Evolutionary conservation across 2,113 vertebrate genomes (phyloP).

Genomic region (Passer montanus): DNA sequence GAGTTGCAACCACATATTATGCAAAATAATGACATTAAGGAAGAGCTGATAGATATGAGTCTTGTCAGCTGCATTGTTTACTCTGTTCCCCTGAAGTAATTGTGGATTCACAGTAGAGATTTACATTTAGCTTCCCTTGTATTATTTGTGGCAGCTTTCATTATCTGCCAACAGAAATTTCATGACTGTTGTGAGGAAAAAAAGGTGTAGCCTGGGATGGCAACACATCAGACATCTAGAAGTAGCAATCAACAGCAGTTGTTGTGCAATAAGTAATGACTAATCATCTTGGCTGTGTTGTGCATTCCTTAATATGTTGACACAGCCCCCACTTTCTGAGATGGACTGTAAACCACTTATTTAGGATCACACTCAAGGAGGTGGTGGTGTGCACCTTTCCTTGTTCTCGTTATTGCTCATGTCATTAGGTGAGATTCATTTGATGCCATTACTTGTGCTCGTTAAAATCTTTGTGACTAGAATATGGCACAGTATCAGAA

Average conservation of each 20-base stretch:
- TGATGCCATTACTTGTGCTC: conserved; percentile 27
- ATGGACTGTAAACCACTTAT: not conserved
- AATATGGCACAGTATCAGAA: conserved; percentile 53
- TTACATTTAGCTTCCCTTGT: not conserved
- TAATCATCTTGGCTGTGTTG: not conserved
- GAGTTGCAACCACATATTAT: not conserved
- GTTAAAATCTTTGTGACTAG: conserved; percentile 67
- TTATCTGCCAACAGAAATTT: not conserved
- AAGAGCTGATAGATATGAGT: not conserved
- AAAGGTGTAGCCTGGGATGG: not conserved
- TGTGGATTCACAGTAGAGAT: not conserved
- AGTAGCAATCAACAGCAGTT: not conserved
- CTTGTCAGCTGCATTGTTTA: not conserved
- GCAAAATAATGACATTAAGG: not conserved
- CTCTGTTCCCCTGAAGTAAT: not conserved
- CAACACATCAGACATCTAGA: not conserved
- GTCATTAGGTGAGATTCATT: conserved; percentile 55
- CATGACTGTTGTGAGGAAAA: not conserved
- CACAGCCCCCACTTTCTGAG: not conserved
- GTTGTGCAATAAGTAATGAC: not conserved
- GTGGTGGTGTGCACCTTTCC: conserved; percentile 13
- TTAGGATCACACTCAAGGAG: not conserved
- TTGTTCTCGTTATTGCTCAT: conserved; percentile 15
- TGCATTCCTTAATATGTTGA: not conserved
- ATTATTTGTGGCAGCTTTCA: not conserved